These are phyloP conservation scores for Lepeophtheirus salmonis DNA, from an alignment of 1,140 invertebrate genomes.

Conservation along the genomic window DNA sequence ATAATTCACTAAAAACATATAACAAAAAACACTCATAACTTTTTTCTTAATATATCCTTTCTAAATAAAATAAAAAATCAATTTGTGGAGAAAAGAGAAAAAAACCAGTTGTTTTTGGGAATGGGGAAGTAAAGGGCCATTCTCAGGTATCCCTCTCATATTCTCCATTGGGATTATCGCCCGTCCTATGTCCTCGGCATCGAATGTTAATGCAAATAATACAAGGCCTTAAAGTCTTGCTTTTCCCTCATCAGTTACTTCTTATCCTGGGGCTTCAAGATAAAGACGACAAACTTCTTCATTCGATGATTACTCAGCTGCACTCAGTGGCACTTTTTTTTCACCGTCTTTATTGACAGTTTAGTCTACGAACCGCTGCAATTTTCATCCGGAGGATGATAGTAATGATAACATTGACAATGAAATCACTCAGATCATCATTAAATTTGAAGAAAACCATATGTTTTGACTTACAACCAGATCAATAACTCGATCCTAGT, in stretches of 20 bases:
- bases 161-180: background rate
- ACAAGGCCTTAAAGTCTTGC: background rate
- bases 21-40: no score
- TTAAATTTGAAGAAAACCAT: background rate
- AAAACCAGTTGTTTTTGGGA: no score
- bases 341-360: background rate
- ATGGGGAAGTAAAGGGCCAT: no score
- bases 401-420: background rate
- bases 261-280: no score
- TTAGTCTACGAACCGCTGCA: background rate
- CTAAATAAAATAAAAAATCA: no score
- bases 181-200: background rate
- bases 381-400: background rate
- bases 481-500: no score
- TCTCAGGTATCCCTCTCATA: background rate
- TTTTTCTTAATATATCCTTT: no score
- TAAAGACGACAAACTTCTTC: background rate
- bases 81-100: no score
- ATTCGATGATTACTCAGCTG: background rate
- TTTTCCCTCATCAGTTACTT: background rate
- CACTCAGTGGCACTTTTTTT: background rate
- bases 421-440: no score
- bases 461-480: no score
- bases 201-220: background rate
- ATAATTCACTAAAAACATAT: no score